phyloP scores from a whole-genome alignment of 2,797 vertebrate genomes.

The Valencia hispanica region DNA sequence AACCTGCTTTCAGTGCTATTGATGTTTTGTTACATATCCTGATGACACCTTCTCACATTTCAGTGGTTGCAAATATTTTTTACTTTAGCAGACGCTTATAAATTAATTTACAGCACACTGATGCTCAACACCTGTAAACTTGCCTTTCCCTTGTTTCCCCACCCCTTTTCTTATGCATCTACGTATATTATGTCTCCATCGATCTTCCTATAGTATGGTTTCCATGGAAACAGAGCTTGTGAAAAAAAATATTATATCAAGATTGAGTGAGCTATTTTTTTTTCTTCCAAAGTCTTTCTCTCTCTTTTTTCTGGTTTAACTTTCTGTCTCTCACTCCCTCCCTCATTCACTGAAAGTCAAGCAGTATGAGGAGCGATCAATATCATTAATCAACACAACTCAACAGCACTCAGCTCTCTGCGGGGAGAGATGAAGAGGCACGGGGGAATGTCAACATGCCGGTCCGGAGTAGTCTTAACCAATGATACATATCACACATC shows the following conservation, averaged over 20 bases:
- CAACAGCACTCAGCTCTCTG: slow-evolving; percentile 80
- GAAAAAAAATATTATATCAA: slow-evolving; percentile 51
- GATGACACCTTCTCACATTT: slow-evolving; percentile 32
- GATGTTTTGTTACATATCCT: slow-evolving; percentile 70
- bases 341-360: slow-evolving; percentile 75
- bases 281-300: slow-evolving; percentile 53
- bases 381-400: slow-evolving; percentile 84
- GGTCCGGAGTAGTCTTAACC: slow-evolving; percentile 80
- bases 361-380: slow-evolving; percentile 78
- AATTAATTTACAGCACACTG: slow-evolving; percentile 42
- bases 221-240: slow-evolving; percentile 74
- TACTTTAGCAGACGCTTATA: slow-evolving; percentile 31
- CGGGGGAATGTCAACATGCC: slow-evolving; percentile 80
- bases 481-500: slow-evolving; percentile 84
- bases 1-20: slow-evolving; percentile 77
- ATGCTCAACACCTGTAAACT: slow-evolving; percentile 50
- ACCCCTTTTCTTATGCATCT: slow-evolving; percentile 38
- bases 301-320: slow-evolving; percentile 30
- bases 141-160: slow-evolving; percentile 29
- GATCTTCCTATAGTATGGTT: slow-evolving; percentile 73
- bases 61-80: slow-evolving; percentile 16
- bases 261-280: slow-evolving; percentile 66
- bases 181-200: slow-evolving; percentile 39
- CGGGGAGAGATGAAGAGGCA: slow-evolving; percentile 81
- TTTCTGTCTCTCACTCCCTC: slow-evolving; percentile 44